Base-by-base conservation (phyloP, 2,888 invertebrate genomes). In the Drosophila differens region DNA sequence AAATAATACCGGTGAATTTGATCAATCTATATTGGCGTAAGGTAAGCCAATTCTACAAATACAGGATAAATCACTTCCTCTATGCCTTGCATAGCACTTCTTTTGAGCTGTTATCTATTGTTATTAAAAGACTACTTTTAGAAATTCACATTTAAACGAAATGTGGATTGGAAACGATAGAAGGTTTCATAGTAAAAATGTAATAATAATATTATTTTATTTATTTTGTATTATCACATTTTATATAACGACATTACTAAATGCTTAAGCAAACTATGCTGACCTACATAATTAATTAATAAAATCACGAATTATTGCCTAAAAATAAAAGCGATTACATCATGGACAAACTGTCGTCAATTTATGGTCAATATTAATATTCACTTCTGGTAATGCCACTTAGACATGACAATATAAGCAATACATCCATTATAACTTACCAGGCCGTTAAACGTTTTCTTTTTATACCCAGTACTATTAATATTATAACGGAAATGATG, bases 281-380 rank as follows among this genome's bases (percentile, higher is more conserved):
- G 22, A 37, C 37, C 64, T 49, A 64, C 19, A 63, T 32, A 32
- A 35, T 49, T n/a, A 10, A 19, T n/a, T 67, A 67, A 72, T 49
- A 35, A 25, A 49, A 51, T 55, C 73, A 71, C 70, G 70, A 51
- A 30, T n/a, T 51, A 37, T 71, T 71, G 54, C 39, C 47, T 35
- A 72, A 70, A 53, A 22, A 35, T 30, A 70, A 33, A 22, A 32
- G 22, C 32, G 49, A 39, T 71, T 60, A 22, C 71, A 33, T 54
- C 25, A 41, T 32, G n/a, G 47, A 19, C 14, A 57, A 44, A 37
- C 6, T n/a, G 30, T 25, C 30, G 22, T 44, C 64, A 47, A 53
- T 44, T 72, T 68, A 66, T 81, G 70, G 72, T 73, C 75, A 72
- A 87, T 82, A 80, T 86, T 74, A 59, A 86, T 86, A 75, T 84